phyloP scores from a whole-genome alignment of 2,113 vertebrate genomes.

The Paracanthobrama guichenoti region DNA sequence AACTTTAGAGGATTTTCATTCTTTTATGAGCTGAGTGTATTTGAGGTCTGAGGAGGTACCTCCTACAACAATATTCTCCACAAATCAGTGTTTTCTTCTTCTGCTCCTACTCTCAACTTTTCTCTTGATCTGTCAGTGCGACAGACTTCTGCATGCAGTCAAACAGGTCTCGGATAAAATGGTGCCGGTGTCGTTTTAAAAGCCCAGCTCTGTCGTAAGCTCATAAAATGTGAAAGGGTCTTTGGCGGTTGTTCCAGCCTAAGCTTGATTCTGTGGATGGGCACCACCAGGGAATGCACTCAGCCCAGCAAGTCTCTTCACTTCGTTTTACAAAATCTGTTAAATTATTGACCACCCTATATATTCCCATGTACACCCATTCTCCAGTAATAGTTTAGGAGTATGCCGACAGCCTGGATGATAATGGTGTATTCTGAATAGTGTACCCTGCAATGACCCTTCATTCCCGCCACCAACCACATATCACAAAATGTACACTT shows the following conservation, averaged over 20 bases:
- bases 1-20: not conserved
- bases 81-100: not conserved
- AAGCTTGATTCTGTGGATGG: constrained; percentile 65
- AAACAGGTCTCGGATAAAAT: not conserved
- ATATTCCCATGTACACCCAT: not conserved
- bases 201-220: constrained; percentile 67
- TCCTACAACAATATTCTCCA: not conserved
- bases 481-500: not conserved
- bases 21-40: constrained; percentile 1
- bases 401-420: constrained; percentile 39
- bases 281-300: constrained; percentile 73
- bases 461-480: not conserved
- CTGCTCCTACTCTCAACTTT: not conserved
- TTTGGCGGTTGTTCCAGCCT: constrained; percentile 68
- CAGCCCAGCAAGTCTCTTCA: constrained; percentile 66
- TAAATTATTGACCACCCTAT: constrained; percentile 69
- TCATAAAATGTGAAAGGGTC: constrained; percentile 65
- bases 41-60: not conserved
- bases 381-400: constrained; percentile 9
- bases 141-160: not conserved
- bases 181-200: constrained; percentile 61
- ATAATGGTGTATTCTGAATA: constrained; percentile 49
- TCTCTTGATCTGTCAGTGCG: not conserved
- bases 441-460: constrained; percentile 12
- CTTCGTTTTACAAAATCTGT: constrained; percentile 63